These are phyloP conservation scores for Epistrophe eligans DNA, from an alignment of 2,888 invertebrate genomes.

Conservation along the genomic window DNA sequence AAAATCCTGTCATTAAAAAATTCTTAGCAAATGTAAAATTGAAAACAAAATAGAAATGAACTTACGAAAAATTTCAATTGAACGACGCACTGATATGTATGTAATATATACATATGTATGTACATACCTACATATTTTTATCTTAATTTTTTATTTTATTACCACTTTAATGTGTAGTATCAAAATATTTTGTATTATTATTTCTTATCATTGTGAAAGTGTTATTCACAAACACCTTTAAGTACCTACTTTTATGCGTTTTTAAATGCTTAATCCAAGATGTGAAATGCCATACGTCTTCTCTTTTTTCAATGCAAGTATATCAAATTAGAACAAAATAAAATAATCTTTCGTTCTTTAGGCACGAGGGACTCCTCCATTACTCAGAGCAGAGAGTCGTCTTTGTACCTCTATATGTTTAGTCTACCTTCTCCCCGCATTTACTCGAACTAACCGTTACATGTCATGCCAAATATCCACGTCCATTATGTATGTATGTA, in stretches of 20 bases:
- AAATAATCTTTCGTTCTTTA: slow-evolving; percentile 17
- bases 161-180: neutral
- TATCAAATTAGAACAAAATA: slow-evolving; percentile 46
- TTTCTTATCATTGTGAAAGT: neutral
- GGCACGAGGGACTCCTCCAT: slow-evolving; percentile 55
- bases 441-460: slow-evolving; percentile 19
- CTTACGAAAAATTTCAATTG: too few species aligned
- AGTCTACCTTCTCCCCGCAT: slow-evolving; percentile 4
- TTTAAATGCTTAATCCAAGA: slow-evolving; percentile 50
- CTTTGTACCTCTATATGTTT: slow-evolving; percentile 5
- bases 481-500: slow-evolving; percentile 42
- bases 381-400: slow-evolving; percentile 33
- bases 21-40: too few species aligned
- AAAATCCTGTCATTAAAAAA: too few species aligned
- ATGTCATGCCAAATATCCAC: slow-evolving; percentile 45
- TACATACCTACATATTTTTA: too few species aligned
- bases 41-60: too few species aligned
- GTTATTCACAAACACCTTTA: neutral
- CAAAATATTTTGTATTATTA: neutral
- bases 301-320: slow-evolving; percentile 21
- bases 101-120: too few species aligned
- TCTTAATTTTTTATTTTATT: slow-evolving; percentile 23
- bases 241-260: slow-evolving; percentile 17
- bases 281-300: slow-evolving; percentile 34
- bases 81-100: too few species aligned